These are phyloP conservation scores for Eupithecia abbreviata DNA, from an alignment of 2,888 invertebrate species.

Conservation along the genomic window DNA sequence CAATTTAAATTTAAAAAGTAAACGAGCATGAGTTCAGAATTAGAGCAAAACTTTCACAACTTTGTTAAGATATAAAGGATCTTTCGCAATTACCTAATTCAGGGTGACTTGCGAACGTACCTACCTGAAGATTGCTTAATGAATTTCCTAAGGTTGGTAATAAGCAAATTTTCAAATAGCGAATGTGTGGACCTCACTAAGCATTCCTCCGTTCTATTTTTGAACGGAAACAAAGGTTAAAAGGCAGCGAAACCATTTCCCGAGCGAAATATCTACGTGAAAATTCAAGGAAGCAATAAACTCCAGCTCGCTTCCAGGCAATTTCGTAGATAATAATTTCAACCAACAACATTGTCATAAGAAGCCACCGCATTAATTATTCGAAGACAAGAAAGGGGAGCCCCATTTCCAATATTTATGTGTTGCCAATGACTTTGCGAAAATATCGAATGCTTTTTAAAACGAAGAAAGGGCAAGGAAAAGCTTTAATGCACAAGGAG, in stretches of 20 bases:
- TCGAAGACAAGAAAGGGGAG: conserved; percentile 82
- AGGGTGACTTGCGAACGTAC: neutral
- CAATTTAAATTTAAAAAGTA: neutral
- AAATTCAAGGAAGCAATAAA: conserved; percentile 24
- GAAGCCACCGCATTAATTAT: conserved; percentile 81
- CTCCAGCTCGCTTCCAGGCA: conserved; percentile 50
- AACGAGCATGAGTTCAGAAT: neutral
- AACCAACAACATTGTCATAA: conserved; percentile 78
- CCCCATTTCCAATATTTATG: conserved; percentile 84
- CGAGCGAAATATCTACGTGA: conserved; percentile 10
- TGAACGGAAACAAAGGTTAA: conserved; percentile 1
- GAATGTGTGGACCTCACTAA: neutral
- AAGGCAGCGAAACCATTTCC: conserved; percentile 7
- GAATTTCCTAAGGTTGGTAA: neutral
- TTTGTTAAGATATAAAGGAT: neutral
- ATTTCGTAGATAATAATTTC: conserved; percentile 62
- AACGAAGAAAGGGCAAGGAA: conserved; percentile 82
- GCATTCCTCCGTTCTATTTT: neutral
- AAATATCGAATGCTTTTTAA: conserved; percentile 84
- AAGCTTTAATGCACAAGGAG: conserved; percentile 83
- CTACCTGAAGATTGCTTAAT: neutral
- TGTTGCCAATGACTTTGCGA: conserved; percentile 83
- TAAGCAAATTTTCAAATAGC: neutral
- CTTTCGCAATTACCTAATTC: neutral
- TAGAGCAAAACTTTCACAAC: neutral